phyloP scores from a whole-genome alignment of 1,140 invertebrate species.

The Cylas formicarius region DNA sequence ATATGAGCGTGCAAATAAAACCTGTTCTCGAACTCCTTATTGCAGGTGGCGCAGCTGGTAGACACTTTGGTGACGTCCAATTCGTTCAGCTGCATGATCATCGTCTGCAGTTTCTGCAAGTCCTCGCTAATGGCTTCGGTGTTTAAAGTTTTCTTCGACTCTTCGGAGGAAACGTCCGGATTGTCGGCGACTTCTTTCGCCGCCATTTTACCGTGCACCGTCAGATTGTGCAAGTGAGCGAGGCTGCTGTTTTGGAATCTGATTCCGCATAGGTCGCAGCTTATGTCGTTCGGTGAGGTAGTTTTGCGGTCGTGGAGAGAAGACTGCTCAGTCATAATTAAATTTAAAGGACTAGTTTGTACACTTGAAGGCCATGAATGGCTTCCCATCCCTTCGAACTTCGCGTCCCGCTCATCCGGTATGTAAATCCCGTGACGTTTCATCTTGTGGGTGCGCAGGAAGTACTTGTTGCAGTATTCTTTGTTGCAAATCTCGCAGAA shows the following conservation, averaged over 20 bases:
- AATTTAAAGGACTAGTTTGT: constrained; percentile 55
- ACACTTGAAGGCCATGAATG: constrained; percentile 44
- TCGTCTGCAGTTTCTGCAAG: constrained; percentile 80
- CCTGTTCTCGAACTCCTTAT: constrained; percentile 54
- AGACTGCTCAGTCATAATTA: constrained; percentile 51
- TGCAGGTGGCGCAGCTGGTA: constrained; percentile 51
- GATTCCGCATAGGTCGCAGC: constrained; percentile 40
- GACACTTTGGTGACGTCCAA: constrained; percentile 55
- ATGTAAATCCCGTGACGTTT: constrained; percentile 68
- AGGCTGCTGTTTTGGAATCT: constrained; percentile 43
- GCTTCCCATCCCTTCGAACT: constrained; percentile 40
- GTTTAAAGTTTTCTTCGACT: constrained; percentile 35
- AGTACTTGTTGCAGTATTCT: constrained; percentile 93
- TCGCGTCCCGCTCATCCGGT: constrained; percentile 48
- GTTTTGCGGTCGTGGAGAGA: constrained; percentile 34
- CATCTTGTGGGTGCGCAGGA: constrained; percentile 84
- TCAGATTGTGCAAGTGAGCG: constrained; percentile 44
- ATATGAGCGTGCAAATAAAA: constrained; percentile 53
- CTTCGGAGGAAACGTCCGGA: constrained; percentile 36
- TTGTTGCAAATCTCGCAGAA: constrained; percentile 94
- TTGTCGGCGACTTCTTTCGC: constrained; percentile 18
- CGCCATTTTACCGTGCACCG: constrained; percentile 36
- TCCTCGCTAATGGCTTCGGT: constrained; percentile 65
- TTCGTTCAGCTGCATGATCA: constrained; percentile 84
- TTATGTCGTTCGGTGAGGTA: constrained; percentile 41